Evolutionary conservation across 1,140 invertebrate genomes (phyloP).

Genomic region (Neotoxoptera formosana): DNA sequence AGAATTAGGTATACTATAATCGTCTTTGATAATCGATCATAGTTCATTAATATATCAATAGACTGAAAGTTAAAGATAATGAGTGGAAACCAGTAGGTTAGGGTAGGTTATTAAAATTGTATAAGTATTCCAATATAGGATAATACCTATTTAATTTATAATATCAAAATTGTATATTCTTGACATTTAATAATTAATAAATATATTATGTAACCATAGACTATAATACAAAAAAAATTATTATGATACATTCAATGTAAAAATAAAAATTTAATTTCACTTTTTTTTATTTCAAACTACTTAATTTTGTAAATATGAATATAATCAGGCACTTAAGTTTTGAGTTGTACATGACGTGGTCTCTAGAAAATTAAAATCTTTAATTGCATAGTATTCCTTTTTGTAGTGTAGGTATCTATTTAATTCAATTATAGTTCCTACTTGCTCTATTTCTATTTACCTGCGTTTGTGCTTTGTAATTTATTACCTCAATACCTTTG

Average conservation of each 20-base stretch:
- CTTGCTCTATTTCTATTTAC: neutral
- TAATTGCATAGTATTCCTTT: neutral
- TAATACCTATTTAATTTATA: neutral
- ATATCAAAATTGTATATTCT: neutral
- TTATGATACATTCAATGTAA: neutral
- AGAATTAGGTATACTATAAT: neutral
- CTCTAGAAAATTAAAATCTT: neutral
- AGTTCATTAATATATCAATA: neutral
- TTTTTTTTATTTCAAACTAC: neutral
- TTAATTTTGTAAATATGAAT: neutral
- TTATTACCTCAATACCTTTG: neutral
- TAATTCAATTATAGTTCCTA: neutral
- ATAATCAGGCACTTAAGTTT: neutral
- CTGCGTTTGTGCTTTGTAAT: neutral
- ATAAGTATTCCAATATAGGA: neutral
- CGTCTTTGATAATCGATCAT: neutral
- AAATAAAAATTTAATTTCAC: neutral
- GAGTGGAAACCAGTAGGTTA: neutral
- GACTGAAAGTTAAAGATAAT: neutral
- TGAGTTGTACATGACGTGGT: neutral
- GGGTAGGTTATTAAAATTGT: neutral
- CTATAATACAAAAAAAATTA: neutral
- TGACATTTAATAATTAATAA: neutral
- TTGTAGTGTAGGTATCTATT: too few relatives aligned
- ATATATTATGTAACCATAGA: neutral